These are phyloP conservation scores for Gambelia wislizenii DNA, from an alignment of 2,797 vertebrate genomes.

Conservation along the genomic window DNA sequence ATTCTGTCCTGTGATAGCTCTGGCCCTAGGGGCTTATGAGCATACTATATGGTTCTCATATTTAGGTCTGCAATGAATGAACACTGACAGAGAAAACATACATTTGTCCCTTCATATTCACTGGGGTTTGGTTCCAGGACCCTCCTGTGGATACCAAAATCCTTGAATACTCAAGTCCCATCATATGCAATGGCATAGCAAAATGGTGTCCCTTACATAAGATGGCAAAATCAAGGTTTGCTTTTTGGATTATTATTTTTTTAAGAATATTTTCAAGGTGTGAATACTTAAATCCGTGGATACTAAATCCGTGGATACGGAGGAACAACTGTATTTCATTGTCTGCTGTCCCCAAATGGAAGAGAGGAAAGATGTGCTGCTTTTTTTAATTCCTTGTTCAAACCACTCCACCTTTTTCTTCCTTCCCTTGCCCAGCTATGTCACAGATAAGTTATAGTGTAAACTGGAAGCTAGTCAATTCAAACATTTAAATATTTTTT, in stretches of 20 bases:
- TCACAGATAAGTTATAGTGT: slow-evolving; percentile 32
- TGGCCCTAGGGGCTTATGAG: slow-evolving; percentile 9
- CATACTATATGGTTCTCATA: slow-evolving; percentile 4
- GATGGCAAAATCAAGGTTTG: too few relatives aligned
- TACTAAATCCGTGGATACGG: too few relatives aligned
- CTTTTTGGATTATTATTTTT: too few relatives aligned
- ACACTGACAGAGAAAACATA: slow-evolving; percentile 21
- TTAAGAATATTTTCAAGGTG: too few relatives aligned
- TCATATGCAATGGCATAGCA: too few relatives aligned
- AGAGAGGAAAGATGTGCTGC: slow-evolving; percentile 45
- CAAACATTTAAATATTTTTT: neutral
- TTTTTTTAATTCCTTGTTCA: slow-evolving; percentile 34
- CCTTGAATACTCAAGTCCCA: too few relatives aligned
- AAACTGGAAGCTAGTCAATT: slow-evolving; percentile 16
- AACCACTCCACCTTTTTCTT: rapidly evolving
- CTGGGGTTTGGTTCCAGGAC: too few relatives aligned
- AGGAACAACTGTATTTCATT: neutral
- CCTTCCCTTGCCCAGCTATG: neutral
- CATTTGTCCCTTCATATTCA: too few relatives aligned
- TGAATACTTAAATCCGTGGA: too few relatives aligned
- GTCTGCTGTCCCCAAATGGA: slow-evolving; percentile 13
- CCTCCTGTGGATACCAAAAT: too few relatives aligned
- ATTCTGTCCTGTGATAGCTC: too few relatives aligned
- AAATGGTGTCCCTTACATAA: too few relatives aligned
- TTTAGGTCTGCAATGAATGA: slow-evolving; percentile 23